Percentiles rank a stretch among this genome's conserved stretches.
phyloP scores from a whole-genome alignment of 2,113 vertebrate species.

The Istiophorus platypterus region DNA sequence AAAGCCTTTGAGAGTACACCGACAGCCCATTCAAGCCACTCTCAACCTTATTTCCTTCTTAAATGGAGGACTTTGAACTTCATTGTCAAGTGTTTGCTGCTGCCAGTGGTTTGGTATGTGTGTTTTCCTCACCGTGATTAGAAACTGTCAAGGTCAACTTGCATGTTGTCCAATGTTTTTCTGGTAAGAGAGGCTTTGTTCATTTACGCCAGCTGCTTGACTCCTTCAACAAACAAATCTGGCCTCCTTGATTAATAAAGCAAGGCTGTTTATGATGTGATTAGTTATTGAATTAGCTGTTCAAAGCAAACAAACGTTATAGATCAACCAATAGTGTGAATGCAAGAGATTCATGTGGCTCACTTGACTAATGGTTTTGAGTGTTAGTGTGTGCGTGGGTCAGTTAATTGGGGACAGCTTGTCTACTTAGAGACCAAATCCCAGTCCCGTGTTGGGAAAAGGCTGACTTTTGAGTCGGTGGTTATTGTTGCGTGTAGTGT shows the following conservation, averaged over 20 bases:
- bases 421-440: too few species aligned
- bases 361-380: conserved; percentile 1
- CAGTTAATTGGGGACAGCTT: too few species aligned
- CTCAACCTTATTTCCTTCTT: conserved; percentile 47
- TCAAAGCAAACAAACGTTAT: conserved; percentile 41
- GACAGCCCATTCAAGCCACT: neutral
- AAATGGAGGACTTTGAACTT: conserved; percentile 69
- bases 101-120: conserved; percentile 15
- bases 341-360: conserved; percentile 11
- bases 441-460: too few species aligned
- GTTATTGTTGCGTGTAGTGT: too few species aligned
- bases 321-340: neutral
- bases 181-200: neutral
- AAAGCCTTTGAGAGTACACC: neutral
- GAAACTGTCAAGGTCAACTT: conserved; percentile 40
- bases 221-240: conserved; percentile 29
- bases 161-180: neutral
- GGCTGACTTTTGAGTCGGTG: too few species aligned
- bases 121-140: conserved; percentile 61
- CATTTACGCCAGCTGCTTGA: neutral
- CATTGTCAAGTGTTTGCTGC: conserved; percentile 46
- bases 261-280: neutral
- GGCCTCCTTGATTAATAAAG: conserved; percentile 19
- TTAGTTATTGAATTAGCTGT: neutral
- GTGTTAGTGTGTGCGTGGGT: neutral